A percentile compares a stretch with the other conserved stretches of the same genome.
These are phyloP conservation scores for Thaumetopoea pityocampa DNA, from an alignment of 1,140 invertebrate genomes.

Conservation along the genomic window DNA sequence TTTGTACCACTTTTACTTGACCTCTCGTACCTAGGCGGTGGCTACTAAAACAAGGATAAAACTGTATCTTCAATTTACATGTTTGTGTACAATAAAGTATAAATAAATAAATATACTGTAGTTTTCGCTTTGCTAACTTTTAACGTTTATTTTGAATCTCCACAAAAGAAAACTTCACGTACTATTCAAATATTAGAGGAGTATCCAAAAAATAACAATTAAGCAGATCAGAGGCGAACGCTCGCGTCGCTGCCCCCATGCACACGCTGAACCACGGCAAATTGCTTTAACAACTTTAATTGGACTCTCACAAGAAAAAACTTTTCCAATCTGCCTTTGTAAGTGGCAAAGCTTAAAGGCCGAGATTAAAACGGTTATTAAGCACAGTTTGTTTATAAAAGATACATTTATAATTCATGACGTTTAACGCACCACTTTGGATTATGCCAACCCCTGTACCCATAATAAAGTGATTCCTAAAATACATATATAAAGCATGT, in stretches of 20 bases:
- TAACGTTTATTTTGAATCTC: no score
- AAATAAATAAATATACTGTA: no score
- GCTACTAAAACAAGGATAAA: no score
- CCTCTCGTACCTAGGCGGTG: no score
- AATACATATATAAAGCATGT: no score
- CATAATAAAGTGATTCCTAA: conserved; percentile 2
- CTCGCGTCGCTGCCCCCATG: conserved; percentile 11
- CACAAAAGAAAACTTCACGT: no score
- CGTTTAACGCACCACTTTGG: conserved; percentile 5
- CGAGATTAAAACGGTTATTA: conserved; percentile 52
- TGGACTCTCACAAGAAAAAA: conserved; percentile 63
- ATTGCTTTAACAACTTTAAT: conserved; percentile 71
- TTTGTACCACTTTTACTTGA: no score
- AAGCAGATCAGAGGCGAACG: conserved; percentile 10
- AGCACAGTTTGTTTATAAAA: conserved; percentile 31
- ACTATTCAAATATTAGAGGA: conserved; percentile 4
- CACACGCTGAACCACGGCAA: conserved; percentile 45
- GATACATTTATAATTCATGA: conserved; percentile 33
- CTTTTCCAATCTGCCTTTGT: conserved; percentile 66
- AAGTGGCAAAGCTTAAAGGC: conserved; percentile 42
- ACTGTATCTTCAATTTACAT: no score
- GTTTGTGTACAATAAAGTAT: no score
- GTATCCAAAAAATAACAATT: conserved; percentile 18
- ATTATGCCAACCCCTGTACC: conserved; percentile 1
- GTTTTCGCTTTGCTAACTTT: no score